Percentiles rank a stretch among this genome's conserved stretches.
Evolutionary conservation across 2,113 vertebrate species (phyloP).

Genomic region (Embiotoca jacksoni): DNA sequence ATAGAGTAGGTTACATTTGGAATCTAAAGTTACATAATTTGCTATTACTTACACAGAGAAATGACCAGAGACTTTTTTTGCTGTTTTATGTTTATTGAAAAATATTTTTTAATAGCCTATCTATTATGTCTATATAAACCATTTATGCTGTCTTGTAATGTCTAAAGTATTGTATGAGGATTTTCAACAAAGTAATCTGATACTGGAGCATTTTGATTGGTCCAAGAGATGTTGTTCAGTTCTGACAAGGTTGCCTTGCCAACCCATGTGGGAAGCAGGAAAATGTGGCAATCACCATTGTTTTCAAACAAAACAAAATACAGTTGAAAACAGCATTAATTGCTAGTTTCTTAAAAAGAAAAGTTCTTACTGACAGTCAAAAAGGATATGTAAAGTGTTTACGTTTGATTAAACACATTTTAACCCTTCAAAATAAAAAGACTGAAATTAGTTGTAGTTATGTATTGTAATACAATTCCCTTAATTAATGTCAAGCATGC

Average conservation of each 20-base stretch:
- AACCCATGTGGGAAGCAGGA: slow-evolving; percentile 41
- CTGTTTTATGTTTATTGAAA: not conserved
- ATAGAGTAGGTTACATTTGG: not conserved
- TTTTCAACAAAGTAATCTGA: slow-evolving; percentile 29
- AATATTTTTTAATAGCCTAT: not conserved
- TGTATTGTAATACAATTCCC: no score
- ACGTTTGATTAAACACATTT: no score
- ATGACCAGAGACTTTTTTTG: not conserved
- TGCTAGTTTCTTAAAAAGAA: not conserved
- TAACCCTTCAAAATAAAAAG: not conserved
- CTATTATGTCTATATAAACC: not conserved
- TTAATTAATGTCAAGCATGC: no score
- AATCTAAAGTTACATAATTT: not conserved
- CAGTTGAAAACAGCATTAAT: not conserved
- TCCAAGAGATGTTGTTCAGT: slow-evolving; percentile 55
- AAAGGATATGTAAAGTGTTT: no score
- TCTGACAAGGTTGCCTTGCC: slow-evolving; percentile 38
- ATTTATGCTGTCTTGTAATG: not conserved
- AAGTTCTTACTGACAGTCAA: no score
- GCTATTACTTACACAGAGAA: not conserved
- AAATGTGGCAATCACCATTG: slow-evolving; percentile 26
- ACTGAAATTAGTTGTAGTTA: no score
- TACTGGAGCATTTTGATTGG: slow-evolving; percentile 26
- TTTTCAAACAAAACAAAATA: slow-evolving; percentile 41
- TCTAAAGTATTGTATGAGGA: slow-evolving; percentile 13